A percentile compares a stretch with the other conserved stretches of the same genome.
Evolutionary conservation across 1,140 invertebrate genomes (phyloP).

Genomic region (Cydia strobilella): DNA sequence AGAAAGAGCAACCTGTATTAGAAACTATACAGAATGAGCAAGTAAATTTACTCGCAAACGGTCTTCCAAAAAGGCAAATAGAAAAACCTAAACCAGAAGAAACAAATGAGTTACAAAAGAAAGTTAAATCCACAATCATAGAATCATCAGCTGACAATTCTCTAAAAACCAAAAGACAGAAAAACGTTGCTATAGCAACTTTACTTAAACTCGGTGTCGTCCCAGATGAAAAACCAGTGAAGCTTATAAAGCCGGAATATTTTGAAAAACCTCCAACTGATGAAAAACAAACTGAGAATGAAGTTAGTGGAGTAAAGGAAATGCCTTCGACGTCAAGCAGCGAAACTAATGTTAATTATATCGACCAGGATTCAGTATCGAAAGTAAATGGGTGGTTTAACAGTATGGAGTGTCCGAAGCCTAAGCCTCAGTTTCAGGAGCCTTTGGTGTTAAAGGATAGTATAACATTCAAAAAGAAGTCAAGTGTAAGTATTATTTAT

Average conservation of each 20-base stretch:
- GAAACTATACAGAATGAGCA: background rate
- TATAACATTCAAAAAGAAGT: constrained; percentile 57
- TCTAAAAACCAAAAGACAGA: constrained; percentile 49
- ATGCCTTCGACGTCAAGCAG: background rate
- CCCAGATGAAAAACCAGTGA: constrained; percentile 35
- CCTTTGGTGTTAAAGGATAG: constrained; percentile 35
- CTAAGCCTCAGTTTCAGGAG: constrained; percentile 20
- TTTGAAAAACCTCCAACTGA: constrained; percentile 36
- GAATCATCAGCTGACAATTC: constrained; percentile 39
- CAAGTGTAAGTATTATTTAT: constrained; percentile 4
- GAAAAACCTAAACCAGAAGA: constrained; percentile 33
- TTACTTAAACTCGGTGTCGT: constrained; percentile 49
- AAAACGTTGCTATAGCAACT: constrained; percentile 57
- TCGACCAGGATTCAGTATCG: constrained; percentile 46
- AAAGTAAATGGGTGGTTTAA: constrained; percentile 62
- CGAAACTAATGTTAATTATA: background rate
- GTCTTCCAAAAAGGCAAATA: background rate
- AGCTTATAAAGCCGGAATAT: constrained; percentile 50
- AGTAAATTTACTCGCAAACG: background rate
- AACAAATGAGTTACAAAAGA: constrained; percentile 43
- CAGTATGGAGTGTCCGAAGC: constrained; percentile 34
- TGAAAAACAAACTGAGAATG: background rate
- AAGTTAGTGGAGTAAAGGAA: background rate
- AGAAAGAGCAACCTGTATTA: background rate
- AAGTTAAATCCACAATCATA: constrained; percentile 49